A percentile compares a stretch with the other conserved stretches of the same genome.
Conservation (phyloP, 2,113 vertebrate species). For the Scomber colias region DNA sequence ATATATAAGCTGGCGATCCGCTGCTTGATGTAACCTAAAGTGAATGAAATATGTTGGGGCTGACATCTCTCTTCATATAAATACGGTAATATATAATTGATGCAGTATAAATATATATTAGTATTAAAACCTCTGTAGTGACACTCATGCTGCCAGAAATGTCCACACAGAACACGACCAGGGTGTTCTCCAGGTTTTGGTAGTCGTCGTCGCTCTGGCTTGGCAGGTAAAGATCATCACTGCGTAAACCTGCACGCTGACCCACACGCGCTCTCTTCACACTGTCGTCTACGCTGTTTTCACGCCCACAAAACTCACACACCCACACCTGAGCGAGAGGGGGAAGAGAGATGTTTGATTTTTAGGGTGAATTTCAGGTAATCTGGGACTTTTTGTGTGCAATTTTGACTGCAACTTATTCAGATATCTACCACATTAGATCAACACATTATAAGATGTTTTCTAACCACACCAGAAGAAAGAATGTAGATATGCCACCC, state of each 20-base stretch:
- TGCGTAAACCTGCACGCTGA: constrained; percentile 45
- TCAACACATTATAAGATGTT: too few species aligned
- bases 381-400: too few species aligned
- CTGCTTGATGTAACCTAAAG: constrained; percentile 65
- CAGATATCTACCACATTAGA: too few species aligned
- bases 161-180: constrained; percentile 86
- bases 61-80: too few species aligned
- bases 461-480: too few species aligned
- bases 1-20: constrained; percentile 64
- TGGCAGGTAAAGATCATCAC: constrained; percentile 77
- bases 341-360: too few species aligned
- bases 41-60: not conserved
- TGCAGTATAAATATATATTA: too few species aligned
- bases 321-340: constrained; percentile 72
- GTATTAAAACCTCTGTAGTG: constrained; percentile 74
- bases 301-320: constrained; percentile 81
- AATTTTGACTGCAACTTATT: too few species aligned
- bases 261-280: constrained; percentile 29
- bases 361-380: not conserved
- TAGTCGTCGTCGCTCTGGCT: constrained; percentile 74
- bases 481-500: too few species aligned
- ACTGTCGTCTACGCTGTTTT: constrained; percentile 40
- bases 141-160: constrained; percentile 86
- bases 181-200: constrained; percentile 82
- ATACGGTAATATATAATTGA: too few species aligned